phyloP scores from a whole-genome alignment of 1,140 invertebrate species.

The Drosophila sproati region DNA sequence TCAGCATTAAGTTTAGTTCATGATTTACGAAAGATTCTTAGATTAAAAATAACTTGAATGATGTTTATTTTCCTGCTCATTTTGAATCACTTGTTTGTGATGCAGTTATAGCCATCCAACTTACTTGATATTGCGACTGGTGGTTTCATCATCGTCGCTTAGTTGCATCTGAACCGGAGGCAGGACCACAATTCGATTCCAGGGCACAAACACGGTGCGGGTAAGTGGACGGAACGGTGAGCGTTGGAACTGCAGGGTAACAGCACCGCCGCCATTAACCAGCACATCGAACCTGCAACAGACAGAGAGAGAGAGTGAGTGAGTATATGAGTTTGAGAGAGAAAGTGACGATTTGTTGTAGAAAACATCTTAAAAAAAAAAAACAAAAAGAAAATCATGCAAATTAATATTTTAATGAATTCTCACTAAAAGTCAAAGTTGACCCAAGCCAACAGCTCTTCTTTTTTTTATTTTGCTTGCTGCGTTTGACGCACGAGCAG shows the following conservation, averaged over 20 bases:
- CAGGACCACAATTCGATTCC: constrained; percentile 97
- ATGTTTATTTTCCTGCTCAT: background rate
- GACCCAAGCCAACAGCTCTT: background rate
- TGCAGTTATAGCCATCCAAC: constrained; percentile 11
- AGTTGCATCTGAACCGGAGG: constrained; percentile 94
- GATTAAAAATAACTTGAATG: background rate
- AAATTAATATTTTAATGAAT: constrained; percentile 83
- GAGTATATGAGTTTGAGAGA: background rate
- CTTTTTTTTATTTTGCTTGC: background rate
- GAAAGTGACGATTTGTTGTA: background rate
- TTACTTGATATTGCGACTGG: constrained; percentile 86
- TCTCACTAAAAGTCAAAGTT: constrained; percentile 5
- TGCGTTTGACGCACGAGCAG: constrained; percentile 35
- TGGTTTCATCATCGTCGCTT: constrained; percentile 89
- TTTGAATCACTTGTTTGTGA: background rate
- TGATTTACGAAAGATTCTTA: too few relatives aligned
- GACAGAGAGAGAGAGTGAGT: background rate
- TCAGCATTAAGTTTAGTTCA: too few relatives aligned
- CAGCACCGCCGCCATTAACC: constrained; percentile 99
- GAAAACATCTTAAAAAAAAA: too few relatives aligned
- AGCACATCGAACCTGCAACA: constrained; percentile 96
- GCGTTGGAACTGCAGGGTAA: constrained; percentile 97
- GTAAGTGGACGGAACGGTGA: constrained; percentile 95
- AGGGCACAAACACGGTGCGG: constrained; percentile 95
- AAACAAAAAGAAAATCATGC: constrained; percentile 52